Evolutionary conservation across 1,140 invertebrate genomes (phyloP), one percentile per base, ranked within the genome.

Genomic region (Pseudomyrmex sp.): DNA sequence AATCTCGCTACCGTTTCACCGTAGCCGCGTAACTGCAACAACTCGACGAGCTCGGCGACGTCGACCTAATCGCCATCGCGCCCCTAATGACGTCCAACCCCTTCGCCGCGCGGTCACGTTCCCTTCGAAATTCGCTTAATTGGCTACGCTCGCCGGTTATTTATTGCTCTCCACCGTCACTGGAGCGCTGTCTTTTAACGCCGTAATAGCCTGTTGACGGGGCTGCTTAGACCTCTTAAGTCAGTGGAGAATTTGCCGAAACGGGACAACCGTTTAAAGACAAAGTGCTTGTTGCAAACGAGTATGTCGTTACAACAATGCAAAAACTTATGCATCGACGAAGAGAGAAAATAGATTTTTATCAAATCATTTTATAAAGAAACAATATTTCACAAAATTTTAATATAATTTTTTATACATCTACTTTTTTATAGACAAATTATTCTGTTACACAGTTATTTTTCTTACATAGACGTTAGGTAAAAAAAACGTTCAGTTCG

Each of bases 51-150:
- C 79, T 58, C 58, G 73, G 44, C 73, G 79, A 88, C 73, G 73
- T 61, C 75, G 58, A 66, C 85, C 89, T 90, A 91, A 90, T 91
- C 88, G 75, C 79, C 82, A 88, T 91, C 88, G 87, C 89, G 86
- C 88, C 88, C 84, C 87, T 91, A 91, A 90, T 91, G 90, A 89
- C 82, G 79, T 72, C 83, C 85, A 86, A 84, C 85, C 88, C 84
- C 70, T 72, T 77, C 46, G 23, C 63, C 44, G 82, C 59, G 62
- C 66, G 56, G 23, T 52, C 48, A 56, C 65, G 69, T 58, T 70
- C 65, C 77, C 62, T 76, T 82, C 86, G 68, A 91, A 89, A 84
- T 88, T 85, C 83, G 86, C 85, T 91, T 92, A 92, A 92, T 92
- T 92, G 90, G 89, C 87, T 69, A 77, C 68, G 66, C 84, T 44